These are phyloP conservation scores for Aelia acuminata DNA, from an alignment of 2,888 invertebrate genomes.

Conservation along the genomic window DNA sequence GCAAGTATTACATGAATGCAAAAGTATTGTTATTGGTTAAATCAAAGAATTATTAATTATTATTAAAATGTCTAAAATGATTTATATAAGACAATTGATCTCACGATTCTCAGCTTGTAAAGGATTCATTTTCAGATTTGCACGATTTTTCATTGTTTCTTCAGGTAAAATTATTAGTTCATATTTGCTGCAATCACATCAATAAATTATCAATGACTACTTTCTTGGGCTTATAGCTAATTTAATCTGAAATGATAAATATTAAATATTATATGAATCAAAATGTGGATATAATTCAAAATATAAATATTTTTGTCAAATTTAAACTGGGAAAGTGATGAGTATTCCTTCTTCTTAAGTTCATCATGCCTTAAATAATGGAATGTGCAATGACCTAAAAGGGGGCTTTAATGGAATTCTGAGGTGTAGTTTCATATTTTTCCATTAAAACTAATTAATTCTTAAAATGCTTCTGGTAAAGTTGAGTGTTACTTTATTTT, in stretches of 20 bases:
- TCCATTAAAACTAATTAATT: neutral
- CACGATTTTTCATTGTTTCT: no score
- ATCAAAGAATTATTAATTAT: neutral
- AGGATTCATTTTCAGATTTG: neutral
- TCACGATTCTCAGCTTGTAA: neutral
- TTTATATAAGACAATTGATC: constrained; percentile 8
- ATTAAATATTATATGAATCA: neutral
- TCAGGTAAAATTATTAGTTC: no score
- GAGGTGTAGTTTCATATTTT: neutral
- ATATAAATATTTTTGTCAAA: no score
- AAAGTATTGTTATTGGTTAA: neutral
- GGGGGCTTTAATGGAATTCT: neutral
- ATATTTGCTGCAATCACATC: neutral
- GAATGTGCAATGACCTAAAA: neutral
- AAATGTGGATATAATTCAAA: neutral
- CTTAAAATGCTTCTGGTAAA: neutral
- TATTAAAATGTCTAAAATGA: neutral
- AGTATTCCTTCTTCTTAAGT: neutral
- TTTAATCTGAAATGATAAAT: no score
- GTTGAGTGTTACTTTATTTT: neutral
- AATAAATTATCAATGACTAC: neutral
- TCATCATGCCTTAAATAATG: neutral
- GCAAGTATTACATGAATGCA: neutral
- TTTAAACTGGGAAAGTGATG: no score
- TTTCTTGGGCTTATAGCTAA: no score